These are phyloP conservation scores for Protula sp. DNA, from an alignment of 2,888 invertebrate species.

Conservation along the genomic window DNA sequence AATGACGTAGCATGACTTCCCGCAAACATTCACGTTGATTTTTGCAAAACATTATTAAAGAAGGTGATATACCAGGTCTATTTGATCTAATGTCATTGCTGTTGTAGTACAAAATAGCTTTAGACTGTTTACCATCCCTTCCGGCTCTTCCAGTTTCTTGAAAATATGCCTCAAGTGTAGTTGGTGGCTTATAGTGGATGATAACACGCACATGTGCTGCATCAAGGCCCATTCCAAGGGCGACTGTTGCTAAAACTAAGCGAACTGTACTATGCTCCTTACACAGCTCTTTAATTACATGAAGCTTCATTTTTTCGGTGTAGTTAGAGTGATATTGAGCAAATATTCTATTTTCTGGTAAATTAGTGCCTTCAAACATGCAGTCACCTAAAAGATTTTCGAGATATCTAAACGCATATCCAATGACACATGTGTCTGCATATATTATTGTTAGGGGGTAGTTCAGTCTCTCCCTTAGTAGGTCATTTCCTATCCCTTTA, in stretches of 20 bases:
- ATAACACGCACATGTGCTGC: not conserved
- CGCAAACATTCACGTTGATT: not conserved
- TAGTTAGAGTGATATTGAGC: not conserved
- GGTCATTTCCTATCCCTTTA: not conserved
- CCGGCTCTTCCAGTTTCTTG: not conserved
- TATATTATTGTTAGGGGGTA: not conserved
- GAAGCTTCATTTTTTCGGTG: not conserved
- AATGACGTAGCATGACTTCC: not conserved
- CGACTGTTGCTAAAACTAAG: not conserved
- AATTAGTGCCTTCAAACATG: not conserved
- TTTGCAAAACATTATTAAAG: not conserved
- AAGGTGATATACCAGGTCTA: not conserved
- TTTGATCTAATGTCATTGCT: not conserved
- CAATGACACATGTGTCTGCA: not conserved
- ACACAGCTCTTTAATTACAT: not conserved
- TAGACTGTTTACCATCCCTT: not conserved
- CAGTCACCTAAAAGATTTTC: not conserved
- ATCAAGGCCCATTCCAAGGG: not conserved
- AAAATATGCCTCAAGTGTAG: not conserved
- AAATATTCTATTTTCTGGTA: not conserved
- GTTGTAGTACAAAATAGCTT: not conserved
- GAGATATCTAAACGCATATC: not conserved
- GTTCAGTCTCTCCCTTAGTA: not conserved
- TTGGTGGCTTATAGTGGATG: not conserved
- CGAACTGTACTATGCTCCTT: not conserved